Evolutionary conservation across 2,113 vertebrate species (phyloP), one percentile per base, ranked within the genome.

Genomic region (Jacana jacana): DNA sequence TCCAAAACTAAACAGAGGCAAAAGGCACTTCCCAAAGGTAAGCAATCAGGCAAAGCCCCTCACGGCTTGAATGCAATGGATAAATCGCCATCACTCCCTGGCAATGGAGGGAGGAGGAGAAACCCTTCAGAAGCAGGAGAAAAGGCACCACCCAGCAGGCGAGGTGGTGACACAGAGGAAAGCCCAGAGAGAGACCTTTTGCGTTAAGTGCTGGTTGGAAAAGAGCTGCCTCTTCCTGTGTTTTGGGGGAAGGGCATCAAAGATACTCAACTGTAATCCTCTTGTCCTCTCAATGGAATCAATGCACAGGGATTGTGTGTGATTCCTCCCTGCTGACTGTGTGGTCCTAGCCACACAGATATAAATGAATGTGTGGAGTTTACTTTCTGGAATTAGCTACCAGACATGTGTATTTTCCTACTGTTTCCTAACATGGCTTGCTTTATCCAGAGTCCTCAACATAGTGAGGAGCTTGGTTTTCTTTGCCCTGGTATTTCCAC

Each of bases 41-140:
- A 82, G 25, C 13, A 54, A 73, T 25, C 51, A 68, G 46, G 46
- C 22, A 84, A 92, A 89, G 17, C 18, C 44, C 16, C 49, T 30
- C n/a, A 37, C 0, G 2, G 19, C 42, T 82, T 69, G 35, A 80
- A 51, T 1, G 1, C 0, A 1, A 31, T 23, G 31, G 42, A 19
- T 42, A 39, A 58, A 82, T 78, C 30, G 3, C 13, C 10, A 33
- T 58, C 27, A 3, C 13, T 84, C 28, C 25, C 40, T 64, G 37
- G 14, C 52, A 71, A 39, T 48, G 17, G 19, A 58, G 6, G 28
- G 46, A 85, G 51, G 27, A 88, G 12, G 13, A 25, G 37, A 81
- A 86, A 39, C 17, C n/a, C 13, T 69, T 35, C 49, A 88, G 68
- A 88, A 64, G 25, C 52, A 44, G 28, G 30, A 54, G 44, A 54